Percentiles rank a stretch among this genome's conserved stretches.
Conservation (phyloP, 2,888 invertebrate species). For the Brenthis daphne region DNA sequence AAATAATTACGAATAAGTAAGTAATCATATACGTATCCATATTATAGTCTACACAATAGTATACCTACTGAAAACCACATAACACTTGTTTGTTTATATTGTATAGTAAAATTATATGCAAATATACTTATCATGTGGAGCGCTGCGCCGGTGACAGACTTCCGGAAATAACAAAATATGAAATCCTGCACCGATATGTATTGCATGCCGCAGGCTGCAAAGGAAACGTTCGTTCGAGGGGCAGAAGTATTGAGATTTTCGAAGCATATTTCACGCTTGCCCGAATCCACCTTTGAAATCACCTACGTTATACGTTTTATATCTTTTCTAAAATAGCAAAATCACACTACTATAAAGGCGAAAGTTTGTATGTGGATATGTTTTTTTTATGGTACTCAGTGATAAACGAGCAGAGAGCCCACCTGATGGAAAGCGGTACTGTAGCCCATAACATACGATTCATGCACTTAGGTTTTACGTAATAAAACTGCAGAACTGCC, state of each 20-base stretch:
- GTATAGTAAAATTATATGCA: conserved; percentile 22
- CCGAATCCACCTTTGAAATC: conserved; percentile 16
- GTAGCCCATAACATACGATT: no score
- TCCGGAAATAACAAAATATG: conserved; percentile 31
- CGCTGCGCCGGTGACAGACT: conserved; percentile 17
- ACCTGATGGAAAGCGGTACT: no score
- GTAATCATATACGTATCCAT: no score
- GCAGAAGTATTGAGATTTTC: conserved; percentile 13
- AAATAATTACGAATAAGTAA: no score
- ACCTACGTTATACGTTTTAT: neutral
- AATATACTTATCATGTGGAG: conserved; percentile 26
- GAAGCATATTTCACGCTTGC: conserved; percentile 25
- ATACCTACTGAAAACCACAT: neutral
- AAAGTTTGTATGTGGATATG: no score
- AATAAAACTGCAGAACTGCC: no score
- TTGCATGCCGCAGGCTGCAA: conserved; percentile 17
- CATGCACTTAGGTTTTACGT: no score
- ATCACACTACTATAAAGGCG: neutral
- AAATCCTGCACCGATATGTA: conserved; percentile 15
- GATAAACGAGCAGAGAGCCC: no score
- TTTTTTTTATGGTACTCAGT: no score
- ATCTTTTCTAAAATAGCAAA: neutral
- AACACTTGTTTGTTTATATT: neutral
- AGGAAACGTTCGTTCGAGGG: conserved; percentile 16
- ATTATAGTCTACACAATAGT: no score